Evolutionary conservation across 2,797 vertebrate species (phyloP), one percentile per base, ranked within the genome.

Genomic region (Protosalanx chinensis): DNA sequence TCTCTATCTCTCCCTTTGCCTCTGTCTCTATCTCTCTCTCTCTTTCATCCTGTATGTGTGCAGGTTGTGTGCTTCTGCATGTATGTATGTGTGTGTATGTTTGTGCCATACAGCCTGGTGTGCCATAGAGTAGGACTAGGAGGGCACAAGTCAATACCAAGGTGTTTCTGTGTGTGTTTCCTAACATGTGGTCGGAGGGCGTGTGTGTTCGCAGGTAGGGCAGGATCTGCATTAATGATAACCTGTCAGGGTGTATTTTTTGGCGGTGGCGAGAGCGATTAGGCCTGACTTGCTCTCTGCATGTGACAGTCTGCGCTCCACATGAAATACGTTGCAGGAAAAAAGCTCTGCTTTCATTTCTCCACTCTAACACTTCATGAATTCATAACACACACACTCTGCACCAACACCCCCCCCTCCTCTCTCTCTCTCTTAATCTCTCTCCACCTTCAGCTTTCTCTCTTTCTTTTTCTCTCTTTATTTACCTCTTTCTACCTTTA

Each of bases 141-240:
- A 23, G 35, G 33, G 56, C 35, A 7, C 6, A 37, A 41, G 37
- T 41, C 37, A 41, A 41, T 41, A 41, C 37, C 37, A 41, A 41
- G 37, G 37, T 41, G 12, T 41, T 12, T 41, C 37, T 41, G 56
- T 37, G 32, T 41, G n/a, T 15, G 20, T 37, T 20, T 23, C 8
- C 20, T 8, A 63, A 63, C 32, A 8, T 20, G 63, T 46, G 63
- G 37, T 41, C n/a, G 53, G 2, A 0, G 1, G 18, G 33, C 10
- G 62, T 27, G 64, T 46, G 37, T 70, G 68, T 23, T 76, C 69
- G 76, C 82, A 85, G 85, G 82, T 85, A 76, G 80, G 84, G 68
- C 79, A 79, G 71, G 37, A 56, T 68, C 68, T 85, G 78, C 82
- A 87, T 89, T 86, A 85, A 87, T 88, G 86, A 87, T 87, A 74